These are phyloP conservation scores for Bombus difficillimus DNA, from an alignment of 1,140 invertebrate species.

Conservation along the genomic window DNA sequence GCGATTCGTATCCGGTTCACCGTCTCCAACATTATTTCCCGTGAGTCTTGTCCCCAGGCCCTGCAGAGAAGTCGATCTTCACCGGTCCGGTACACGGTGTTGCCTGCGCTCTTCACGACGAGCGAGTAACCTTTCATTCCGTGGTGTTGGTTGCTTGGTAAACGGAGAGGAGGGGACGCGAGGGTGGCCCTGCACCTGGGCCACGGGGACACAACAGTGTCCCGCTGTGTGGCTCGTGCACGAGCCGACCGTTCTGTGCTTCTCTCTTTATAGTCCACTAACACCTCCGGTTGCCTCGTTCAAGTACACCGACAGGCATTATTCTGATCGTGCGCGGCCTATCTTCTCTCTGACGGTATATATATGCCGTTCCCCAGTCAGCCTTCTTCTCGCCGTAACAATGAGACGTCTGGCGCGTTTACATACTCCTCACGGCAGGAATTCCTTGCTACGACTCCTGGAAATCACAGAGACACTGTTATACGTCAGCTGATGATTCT, in stretches of 20 bases:
- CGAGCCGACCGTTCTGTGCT: slow-evolving; percentile 35
- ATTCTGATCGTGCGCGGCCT: slow-evolving; percentile 45
- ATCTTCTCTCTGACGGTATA: slow-evolving; percentile 14
- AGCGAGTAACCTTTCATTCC: slow-evolving; percentile 24
- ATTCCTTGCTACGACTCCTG: background rate
- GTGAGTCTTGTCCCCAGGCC: slow-evolving; percentile 62
- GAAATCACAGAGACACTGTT: slow-evolving; percentile 14
- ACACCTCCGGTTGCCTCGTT: slow-evolving; percentile 52
- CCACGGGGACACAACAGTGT: slow-evolving; percentile 46
- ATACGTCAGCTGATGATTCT: background rate
- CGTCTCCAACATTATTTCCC: slow-evolving; percentile 77
- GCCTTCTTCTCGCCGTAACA: slow-evolving; percentile 4
- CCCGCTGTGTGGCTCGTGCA: slow-evolving; percentile 59
- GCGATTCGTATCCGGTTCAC: slow-evolving; percentile 73
- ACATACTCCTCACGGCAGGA: slow-evolving; percentile 20
- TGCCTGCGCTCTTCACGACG: slow-evolving; percentile 5
- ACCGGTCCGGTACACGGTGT: slow-evolving; percentile 32
- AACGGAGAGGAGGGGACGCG: background rate
- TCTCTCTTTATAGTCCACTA: slow-evolving; percentile 60
- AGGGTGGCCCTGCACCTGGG: slow-evolving; percentile 57
- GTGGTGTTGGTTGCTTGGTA: background rate
- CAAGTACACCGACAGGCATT: slow-evolving; percentile 40
- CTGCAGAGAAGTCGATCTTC: slow-evolving; percentile 65
- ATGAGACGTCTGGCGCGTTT: slow-evolving; percentile 33
- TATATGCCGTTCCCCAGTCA: background rate